Conservation (phyloP, 2,113 vertebrate genomes). For the Mixornis gularis region DNA sequence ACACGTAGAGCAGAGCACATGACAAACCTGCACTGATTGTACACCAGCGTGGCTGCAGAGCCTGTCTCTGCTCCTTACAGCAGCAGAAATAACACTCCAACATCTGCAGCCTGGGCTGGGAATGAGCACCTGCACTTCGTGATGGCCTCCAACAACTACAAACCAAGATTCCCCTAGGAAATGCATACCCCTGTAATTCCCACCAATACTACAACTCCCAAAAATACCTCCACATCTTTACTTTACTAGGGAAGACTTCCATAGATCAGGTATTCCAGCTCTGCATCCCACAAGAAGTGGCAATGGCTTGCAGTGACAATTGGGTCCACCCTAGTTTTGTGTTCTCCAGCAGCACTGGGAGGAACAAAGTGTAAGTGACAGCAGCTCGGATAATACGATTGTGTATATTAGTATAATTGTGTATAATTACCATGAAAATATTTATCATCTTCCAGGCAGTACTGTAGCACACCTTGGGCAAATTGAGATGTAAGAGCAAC, state of each 20-base stretch:
- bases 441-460: neutral
- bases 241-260: neutral
- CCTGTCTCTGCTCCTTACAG: neutral
- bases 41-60: neutral
- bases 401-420: neutral
- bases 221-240: neutral
- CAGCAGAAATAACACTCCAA: neutral
- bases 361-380: neutral
- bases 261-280: neutral
- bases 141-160: neutral
- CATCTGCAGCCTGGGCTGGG: neutral
- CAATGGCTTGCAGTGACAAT: neutral
- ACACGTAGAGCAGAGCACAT: neutral
- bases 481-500: neutral
- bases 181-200: fast-evolving
- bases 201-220: neutral
- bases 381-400: fast-evolving
- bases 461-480: neutral
- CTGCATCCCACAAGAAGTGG: neutral
- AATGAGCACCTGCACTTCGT: neutral
- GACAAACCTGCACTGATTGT: neutral
- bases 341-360: neutral
- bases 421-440: neutral
- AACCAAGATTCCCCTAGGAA: fast-evolving
- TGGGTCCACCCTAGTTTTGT: neutral